Conservation (phyloP, 2,113 vertebrate genomes). For the Dromiciops gliroides region DNA sequence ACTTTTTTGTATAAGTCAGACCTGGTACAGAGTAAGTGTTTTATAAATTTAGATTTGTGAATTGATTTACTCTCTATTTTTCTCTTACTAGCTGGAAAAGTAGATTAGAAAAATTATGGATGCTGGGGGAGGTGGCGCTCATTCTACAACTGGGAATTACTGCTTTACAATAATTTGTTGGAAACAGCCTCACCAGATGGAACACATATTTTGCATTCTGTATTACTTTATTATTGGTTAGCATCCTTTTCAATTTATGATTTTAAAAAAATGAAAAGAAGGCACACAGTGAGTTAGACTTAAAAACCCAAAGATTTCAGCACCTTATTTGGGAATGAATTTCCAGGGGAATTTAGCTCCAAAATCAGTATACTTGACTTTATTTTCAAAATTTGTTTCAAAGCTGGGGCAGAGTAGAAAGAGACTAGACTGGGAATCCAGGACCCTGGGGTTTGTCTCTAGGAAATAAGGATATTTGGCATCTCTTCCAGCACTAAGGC, state of each 20-base stretch:
- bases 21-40: not conserved
- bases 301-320: slow-evolving; percentile 27
- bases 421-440: not conserved
- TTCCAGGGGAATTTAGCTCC: slow-evolving; percentile 12
- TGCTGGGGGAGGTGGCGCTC: not conserved
- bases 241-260: not conserved
- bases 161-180: slow-evolving; percentile 3
- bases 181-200: not conserved
- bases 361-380: slow-evolving; percentile 12
- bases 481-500: not conserved
- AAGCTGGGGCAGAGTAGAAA: not conserved
- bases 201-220: not conserved
- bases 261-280: slow-evolving; percentile 23
- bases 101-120: not conserved
- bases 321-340: slow-evolving; percentile 30
- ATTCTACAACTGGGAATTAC: not conserved
- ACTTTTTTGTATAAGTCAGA: not conserved
- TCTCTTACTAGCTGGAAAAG: slow-evolving; percentile 11
- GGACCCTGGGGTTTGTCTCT: not conserved
- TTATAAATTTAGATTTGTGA: not conserved
- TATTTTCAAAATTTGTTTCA: slow-evolving; percentile 43
- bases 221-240: slow-evolving; percentile 12
- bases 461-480: not conserved
- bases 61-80: not conserved
- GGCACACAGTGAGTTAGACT: not conserved